Evolutionary conservation across 2,888 invertebrate genomes (phyloP).

Genomic region (Nomada ferruginata): DNA sequence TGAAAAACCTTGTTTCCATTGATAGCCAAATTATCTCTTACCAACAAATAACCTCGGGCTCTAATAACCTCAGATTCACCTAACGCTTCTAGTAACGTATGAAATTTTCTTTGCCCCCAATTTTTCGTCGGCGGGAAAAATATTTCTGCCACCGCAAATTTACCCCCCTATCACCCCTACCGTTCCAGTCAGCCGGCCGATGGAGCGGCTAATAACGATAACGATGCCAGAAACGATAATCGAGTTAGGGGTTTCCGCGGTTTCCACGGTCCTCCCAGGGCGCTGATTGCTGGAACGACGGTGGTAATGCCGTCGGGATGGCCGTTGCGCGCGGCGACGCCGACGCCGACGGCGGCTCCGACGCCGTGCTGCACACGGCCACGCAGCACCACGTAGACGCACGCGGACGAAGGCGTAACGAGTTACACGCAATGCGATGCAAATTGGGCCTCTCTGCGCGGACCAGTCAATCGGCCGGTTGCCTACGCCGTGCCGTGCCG

Average conservation of each 20-base stretch:
- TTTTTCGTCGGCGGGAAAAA: too few species aligned
- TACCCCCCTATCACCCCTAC: neutral
- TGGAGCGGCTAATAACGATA: constrained; percentile 80
- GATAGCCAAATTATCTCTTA: too few species aligned
- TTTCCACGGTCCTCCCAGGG: constrained; percentile 76
- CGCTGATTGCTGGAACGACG: constrained; percentile 78
- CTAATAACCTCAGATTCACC: too few species aligned
- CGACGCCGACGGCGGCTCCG: constrained; percentile 31
- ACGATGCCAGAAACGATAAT: constrained; percentile 80
- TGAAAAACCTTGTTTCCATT: too few species aligned
- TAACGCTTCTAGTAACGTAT: too few species aligned
- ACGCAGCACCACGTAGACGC: constrained; percentile 23
- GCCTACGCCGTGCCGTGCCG: constrained; percentile 52
- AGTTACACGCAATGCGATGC: constrained; percentile 82
- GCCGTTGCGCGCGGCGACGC: constrained; percentile 40
- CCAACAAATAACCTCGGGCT: too few species aligned
- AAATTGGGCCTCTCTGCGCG: constrained; percentile 78
- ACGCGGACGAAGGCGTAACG: constrained; percentile 80
- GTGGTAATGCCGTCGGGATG: constrained; percentile 68
- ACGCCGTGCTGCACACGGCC: constrained; percentile 21
- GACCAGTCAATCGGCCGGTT: constrained; percentile 75
- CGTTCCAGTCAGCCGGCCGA: constrained; percentile 65
- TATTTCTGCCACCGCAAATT: too few species aligned
- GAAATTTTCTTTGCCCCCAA: too few species aligned
- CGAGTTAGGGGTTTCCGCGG: constrained; percentile 78